These are phyloP conservation scores for Dioctria linearis DNA, from an alignment of 2,888 invertebrate species.

Conservation along the genomic window DNA sequence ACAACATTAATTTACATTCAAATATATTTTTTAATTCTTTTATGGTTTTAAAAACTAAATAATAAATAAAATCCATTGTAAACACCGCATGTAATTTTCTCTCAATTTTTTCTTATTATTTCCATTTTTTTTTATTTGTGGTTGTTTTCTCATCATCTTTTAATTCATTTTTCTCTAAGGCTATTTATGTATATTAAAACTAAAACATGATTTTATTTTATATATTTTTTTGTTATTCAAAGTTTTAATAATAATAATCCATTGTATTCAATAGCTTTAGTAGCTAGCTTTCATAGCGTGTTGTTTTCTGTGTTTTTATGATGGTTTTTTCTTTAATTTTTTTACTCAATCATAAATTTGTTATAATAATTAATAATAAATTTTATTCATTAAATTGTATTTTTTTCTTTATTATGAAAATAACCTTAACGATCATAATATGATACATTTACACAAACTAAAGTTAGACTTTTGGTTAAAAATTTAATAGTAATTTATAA, in stretches of 20 bases:
- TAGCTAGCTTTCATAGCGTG: slow-evolving; percentile 27
- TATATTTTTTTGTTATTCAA: slow-evolving; percentile 44
- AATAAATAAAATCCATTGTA: slow-evolving; percentile 50
- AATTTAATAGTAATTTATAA: slow-evolving; percentile 18
- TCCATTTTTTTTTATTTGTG: slow-evolving; percentile 40
- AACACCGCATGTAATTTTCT: slow-evolving; percentile 43
- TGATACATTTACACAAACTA: slow-evolving; percentile 45
- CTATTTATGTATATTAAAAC: slow-evolving; percentile 30
- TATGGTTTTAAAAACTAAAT: slow-evolving; percentile 50
- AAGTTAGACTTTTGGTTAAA: slow-evolving; percentile 23
- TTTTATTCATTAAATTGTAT: not conserved
- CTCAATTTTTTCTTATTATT: slow-evolving; percentile 34
- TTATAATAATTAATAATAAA: not conserved
- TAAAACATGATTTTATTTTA: slow-evolving; percentile 45
- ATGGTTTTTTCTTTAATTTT: not conserved
- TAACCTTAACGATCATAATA: slow-evolving; percentile 44
- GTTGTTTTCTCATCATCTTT: not conserved
- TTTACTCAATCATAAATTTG: slow-evolving; percentile 39
- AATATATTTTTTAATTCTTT: slow-evolving; percentile 51
- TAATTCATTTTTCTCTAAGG: slow-evolving; percentile 19
- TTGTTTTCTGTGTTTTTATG: not conserved
- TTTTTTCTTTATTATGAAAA: slow-evolving; percentile 34
- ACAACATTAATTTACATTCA: slow-evolving; percentile 32
- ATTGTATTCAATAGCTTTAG: slow-evolving; percentile 31
- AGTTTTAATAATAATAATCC: slow-evolving; percentile 13